A percentile compares a stretch with the other conserved stretches of the same genome.
Conservation (phyloP, 2,888 invertebrate species). For the Cheilosia variabilis region DNA sequence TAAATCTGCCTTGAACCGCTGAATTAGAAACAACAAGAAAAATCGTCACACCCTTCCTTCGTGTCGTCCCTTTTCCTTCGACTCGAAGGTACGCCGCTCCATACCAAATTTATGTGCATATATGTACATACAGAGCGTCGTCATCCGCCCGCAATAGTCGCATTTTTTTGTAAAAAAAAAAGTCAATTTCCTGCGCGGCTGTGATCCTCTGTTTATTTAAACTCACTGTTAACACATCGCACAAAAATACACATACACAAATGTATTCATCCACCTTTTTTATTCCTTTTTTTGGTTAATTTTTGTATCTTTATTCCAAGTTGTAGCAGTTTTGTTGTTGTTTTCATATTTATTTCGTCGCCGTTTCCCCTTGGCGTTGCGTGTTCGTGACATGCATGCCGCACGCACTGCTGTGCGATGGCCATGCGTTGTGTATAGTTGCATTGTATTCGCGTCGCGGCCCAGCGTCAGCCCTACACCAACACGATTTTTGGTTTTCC, state of each 20-base stretch:
- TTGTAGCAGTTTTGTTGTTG: background rate
- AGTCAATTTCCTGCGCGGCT: slow-evolving; percentile 58
- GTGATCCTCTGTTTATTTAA: slow-evolving; percentile 38
- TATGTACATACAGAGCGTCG: background rate
- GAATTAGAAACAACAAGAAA: background rate
- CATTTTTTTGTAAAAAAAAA: slow-evolving; percentile 6
- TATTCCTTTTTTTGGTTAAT: slow-evolving; percentile 21
- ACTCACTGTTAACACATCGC: slow-evolving; percentile 15
- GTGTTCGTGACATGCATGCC: slow-evolving; percentile 55
- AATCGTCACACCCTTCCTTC: background rate
- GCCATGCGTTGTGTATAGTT: slow-evolving; percentile 12
- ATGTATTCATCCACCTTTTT: slow-evolving; percentile 40
- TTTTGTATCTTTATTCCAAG: slow-evolving; percentile 6
- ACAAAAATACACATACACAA: slow-evolving; percentile 39
- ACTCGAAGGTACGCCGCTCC: background rate
- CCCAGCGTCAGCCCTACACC: slow-evolving; percentile 60
- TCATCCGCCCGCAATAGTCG: slow-evolving; percentile 44
- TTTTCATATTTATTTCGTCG: slow-evolving; percentile 35
- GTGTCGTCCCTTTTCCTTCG: background rate
- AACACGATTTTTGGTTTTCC: slow-evolving; percentile 67
- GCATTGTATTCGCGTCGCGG: slow-evolving; percentile 61
- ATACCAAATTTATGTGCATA: background rate
- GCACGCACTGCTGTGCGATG: slow-evolving; percentile 22
- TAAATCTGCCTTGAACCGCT: no score
- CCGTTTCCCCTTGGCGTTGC: slow-evolving; percentile 56